phyloP scores from a whole-genome alignment of 2,888 invertebrate genomes.

The Dioctria linearis region DNA sequence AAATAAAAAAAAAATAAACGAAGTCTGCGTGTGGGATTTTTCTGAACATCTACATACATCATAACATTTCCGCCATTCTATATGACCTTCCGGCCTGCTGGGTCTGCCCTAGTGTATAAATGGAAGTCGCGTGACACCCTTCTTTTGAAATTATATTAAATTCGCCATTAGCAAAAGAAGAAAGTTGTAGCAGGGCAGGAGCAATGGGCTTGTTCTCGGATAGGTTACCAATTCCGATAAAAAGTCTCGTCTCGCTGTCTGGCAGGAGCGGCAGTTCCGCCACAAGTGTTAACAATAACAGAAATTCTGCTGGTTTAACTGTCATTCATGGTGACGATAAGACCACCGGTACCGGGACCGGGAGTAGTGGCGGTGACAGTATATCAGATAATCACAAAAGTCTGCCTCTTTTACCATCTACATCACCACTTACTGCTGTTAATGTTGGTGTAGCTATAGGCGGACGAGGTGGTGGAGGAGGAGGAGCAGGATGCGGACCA shows the following conservation, averaged over 20 bases:
- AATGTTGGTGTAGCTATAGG: no score
- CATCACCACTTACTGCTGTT: not conserved
- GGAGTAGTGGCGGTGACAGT: conserved; percentile 1
- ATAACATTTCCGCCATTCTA: conserved; percentile 40
- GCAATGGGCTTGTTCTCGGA: conserved; percentile 50
- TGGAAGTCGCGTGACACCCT: not conserved
- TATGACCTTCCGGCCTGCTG: not conserved
- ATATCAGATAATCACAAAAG: conserved; percentile 31
- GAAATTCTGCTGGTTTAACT: conserved; percentile 3
- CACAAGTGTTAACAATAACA: conserved; percentile 5
- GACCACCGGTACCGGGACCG: conserved; percentile 4
- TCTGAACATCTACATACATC: not conserved
- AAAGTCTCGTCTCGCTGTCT: conserved; percentile 44
- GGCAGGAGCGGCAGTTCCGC: conserved; percentile 25
- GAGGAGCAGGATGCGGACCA: not conserved
- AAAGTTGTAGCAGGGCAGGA: not conserved
- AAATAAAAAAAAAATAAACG: no score
- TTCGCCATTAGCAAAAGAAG: not conserved
- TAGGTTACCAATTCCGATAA: conserved; percentile 4
- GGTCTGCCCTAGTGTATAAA: not conserved
- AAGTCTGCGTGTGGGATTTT: not conserved
- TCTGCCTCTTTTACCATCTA: not conserved
- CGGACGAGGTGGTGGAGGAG: not conserved
- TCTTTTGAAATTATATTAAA: not conserved
- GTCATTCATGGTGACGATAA: conserved; percentile 16